Conservation (phyloP, 2,888 invertebrate genomes). For the Oithona nana region DNA sequence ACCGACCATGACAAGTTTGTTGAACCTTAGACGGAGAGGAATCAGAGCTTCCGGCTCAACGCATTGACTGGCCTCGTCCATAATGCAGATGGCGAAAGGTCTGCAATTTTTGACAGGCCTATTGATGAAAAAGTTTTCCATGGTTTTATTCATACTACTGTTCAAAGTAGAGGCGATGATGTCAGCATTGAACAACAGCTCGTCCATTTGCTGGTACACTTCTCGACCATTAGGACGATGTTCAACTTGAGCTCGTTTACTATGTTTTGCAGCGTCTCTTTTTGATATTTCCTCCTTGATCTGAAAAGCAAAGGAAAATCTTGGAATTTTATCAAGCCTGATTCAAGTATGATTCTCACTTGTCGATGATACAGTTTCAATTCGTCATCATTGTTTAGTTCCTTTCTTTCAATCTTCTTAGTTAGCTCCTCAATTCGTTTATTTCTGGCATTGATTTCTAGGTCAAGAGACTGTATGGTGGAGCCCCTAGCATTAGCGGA, state of each 20-base stretch:
- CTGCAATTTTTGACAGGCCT: neutral
- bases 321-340: neutral
- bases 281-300: no score
- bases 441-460: no score
- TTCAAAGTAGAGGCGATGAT: conserved; percentile 51
- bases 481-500: no score
- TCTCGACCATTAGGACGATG: neutral
- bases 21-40: conserved; percentile 53
- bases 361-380: conserved; percentile 18
- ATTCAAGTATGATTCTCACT: neutral
- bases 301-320: no score
- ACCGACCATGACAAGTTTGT: conserved; percentile 58
- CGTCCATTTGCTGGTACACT: neutral
- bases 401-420: conserved; percentile 18
- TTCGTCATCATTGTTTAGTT: conserved; percentile 2
- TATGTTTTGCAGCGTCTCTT: no score
- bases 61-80: conserved; percentile 74
- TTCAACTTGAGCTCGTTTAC: neutral
- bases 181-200: conserved; percentile 35
- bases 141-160: conserved; percentile 26
- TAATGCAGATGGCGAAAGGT: conserved; percentile 36
- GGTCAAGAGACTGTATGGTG: no score
- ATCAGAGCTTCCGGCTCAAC: conserved; percentile 61
- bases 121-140: neutral
- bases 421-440: no score